A percentile compares a stretch with the other conserved stretches of the same genome.
phyloP scores from a whole-genome alignment of 2,888 invertebrate species.

The Calameuta idolon region DNA sequence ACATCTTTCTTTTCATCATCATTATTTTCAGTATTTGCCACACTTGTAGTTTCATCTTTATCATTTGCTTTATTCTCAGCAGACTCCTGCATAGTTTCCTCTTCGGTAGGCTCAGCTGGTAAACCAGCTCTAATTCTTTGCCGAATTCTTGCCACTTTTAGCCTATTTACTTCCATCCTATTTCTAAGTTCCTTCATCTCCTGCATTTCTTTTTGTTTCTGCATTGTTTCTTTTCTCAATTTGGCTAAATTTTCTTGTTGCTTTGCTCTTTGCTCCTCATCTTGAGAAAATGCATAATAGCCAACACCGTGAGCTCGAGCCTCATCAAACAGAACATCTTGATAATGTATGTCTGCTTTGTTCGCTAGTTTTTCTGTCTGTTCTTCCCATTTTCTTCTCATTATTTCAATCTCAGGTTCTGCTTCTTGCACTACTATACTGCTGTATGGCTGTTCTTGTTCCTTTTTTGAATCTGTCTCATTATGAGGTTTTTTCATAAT shows the following conservation, averaged over 20 bases:
- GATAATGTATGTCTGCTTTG: slow-evolving; percentile 88
- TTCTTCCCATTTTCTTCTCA: slow-evolving; percentile 89
- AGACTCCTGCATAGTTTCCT: slow-evolving; percentile 46
- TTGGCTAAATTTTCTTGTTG: slow-evolving; percentile 85
- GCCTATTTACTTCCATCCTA: slow-evolving; percentile 76
- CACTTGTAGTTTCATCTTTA: slow-evolving; percentile 25
- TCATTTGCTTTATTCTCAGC: slow-evolving; percentile 33
- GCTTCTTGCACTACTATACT: slow-evolving; percentile 29
- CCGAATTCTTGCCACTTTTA: slow-evolving; percentile 80
- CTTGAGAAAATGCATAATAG: slow-evolving; percentile 90
- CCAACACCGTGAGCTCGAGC: slow-evolving; percentile 93
- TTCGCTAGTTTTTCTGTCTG: slow-evolving; percentile 80
- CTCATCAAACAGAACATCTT: slow-evolving; percentile 93
- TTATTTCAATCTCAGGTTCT: slow-evolving; percentile 71
- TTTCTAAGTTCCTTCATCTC: slow-evolving; percentile 74
- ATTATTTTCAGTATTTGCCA: slow-evolving; percentile 28
- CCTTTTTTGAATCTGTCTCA: slow-evolving; percentile 19
- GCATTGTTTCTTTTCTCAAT: slow-evolving; percentile 77
- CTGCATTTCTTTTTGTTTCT: slow-evolving; percentile 76
- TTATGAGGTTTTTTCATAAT: slow-evolving; percentile 37
- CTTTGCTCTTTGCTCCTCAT: slow-evolving; percentile 80
- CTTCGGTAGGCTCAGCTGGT: slow-evolving; percentile 69
- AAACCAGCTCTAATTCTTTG: slow-evolving; percentile 80
- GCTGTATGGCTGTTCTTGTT: slow-evolving; percentile 8
- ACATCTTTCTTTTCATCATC: slow-evolving; percentile 28